These are phyloP conservation scores for Brachionus asplanchnoidis DNA, from an alignment of 1,140 invertebrate species.

Conservation along the genomic window DNA sequence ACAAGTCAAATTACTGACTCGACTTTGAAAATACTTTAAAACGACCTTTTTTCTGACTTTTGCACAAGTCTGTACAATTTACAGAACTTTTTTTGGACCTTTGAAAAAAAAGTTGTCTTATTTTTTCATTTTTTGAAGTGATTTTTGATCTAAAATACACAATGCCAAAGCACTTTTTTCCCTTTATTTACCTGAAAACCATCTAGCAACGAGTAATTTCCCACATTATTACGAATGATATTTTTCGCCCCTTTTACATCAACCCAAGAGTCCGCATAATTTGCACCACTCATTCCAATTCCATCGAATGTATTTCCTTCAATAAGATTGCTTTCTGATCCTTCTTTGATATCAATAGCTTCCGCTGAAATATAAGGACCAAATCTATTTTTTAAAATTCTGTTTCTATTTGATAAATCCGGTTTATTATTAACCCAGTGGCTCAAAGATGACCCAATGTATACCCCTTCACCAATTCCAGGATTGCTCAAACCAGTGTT, in stretches of 20 bases:
- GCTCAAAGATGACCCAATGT: background rate
- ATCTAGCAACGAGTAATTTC: background rate
- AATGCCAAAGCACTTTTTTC: background rate
- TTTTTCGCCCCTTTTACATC: constrained; percentile 29
- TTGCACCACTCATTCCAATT: constrained; percentile 6
- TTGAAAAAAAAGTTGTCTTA: too few relatives aligned
- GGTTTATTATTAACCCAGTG: background rate
- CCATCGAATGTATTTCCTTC: constrained; percentile 13
- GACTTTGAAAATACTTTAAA: too few relatives aligned
- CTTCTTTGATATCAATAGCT: constrained; percentile 24
- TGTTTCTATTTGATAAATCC: constrained; percentile 1
- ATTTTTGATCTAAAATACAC: too few relatives aligned
- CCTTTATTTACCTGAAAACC: constrained; percentile 21
- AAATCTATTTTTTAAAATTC: constrained; percentile 15
- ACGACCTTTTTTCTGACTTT: too few relatives aligned
- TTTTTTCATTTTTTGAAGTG: too few relatives aligned
- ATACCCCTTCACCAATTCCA: constrained; percentile 5
- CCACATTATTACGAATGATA: background rate
- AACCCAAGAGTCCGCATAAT: constrained; percentile 27
- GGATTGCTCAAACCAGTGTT: background rate
- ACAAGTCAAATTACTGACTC: too few relatives aligned
- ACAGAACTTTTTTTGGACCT: too few relatives aligned
- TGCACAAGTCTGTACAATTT: too few relatives aligned
- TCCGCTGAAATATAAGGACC: constrained; percentile 6
- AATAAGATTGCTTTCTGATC: constrained; percentile 1